These are phyloP conservation scores for Perodicticus potto DNA, from an alignment of 2,797 vertebrate species.

Conservation along the genomic window DNA sequence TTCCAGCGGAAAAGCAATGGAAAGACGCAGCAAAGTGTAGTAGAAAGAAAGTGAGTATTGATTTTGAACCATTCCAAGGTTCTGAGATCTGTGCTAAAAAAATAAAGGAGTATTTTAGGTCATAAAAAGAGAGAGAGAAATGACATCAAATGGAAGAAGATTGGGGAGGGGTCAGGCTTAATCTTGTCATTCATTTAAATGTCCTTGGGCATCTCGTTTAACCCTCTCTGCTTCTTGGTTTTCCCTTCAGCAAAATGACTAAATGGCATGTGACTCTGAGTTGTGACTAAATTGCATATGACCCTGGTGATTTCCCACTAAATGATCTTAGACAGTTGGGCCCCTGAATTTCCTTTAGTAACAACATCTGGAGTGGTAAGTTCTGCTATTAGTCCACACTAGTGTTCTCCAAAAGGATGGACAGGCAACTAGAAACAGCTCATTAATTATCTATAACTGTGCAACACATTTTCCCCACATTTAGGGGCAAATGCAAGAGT, in stretches of 20 bases:
- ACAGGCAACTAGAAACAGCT: background rate
- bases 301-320: background rate
- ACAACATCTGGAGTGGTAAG: background rate
- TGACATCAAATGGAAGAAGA: background rate
- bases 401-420: background rate
- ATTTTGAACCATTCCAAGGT: background rate
- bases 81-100: background rate
- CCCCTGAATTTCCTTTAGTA: background rate
- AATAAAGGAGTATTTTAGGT: background rate
- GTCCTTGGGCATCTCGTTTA: background rate
- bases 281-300: background rate
- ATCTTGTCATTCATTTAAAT: conserved; percentile 18
- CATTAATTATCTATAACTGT: background rate
- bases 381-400: background rate
- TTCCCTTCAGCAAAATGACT: background rate
- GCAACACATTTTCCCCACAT: background rate
- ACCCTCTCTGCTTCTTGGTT: background rate
- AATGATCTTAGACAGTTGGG: background rate
- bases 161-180: background rate
- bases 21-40: background rate
- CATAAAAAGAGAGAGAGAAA: background rate
- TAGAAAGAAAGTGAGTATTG: background rate
- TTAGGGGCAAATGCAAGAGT: background rate
- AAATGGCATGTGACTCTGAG: background rate
- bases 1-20: background rate